Base-by-base conservation (phyloP, 2,113 vertebrate genomes). In the Ophiodon elongatus region DNA sequence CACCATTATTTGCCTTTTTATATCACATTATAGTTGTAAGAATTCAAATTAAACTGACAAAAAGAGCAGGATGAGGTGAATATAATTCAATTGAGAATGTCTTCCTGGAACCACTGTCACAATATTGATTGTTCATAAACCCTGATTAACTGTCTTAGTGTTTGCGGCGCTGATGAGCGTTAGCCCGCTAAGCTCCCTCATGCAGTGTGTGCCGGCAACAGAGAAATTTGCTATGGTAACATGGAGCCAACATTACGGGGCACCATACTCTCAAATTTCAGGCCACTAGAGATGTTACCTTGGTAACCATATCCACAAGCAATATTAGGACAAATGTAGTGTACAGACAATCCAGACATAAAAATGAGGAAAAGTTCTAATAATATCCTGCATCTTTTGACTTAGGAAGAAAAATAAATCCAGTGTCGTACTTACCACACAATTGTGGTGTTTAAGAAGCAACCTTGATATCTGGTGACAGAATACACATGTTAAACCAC, bases 211-310 rank as follows among this genome's bases (percentile, higher is more conserved):
- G 50, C 82, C 65, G 66, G 64, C 82, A 88, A 85, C 76, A 86
- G 83, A 89, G 73, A 90, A 52, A 90, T 88, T 82, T 90, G 86
- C 91, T 89, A 79, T 92, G 83, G 91, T 89, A 90, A 90, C 91
- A 87, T 90, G 71, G 79, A 90, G 83, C 80, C 89, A 83, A 80
- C 85, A 89, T 89, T 92, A 91, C 89, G 80, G 88, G 88, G 88
- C 85, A 91, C 86, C 85, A 85, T 91, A 87, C 85, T 93, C 91
- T 91, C 80, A 93, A 91, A 92, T 90, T 90, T 88, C 80, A 91
- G 88, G 90, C 90, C 93, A 88, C 92, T 89, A 80, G 93, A 93
- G 92, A 95, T 80, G 94, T 95, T 95, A 92, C 94, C 94, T 86
- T 93, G 94, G 94, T 91, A 95, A 95, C 94, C 84, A 88, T 82